A percentile compares a stretch with the other conserved stretches of the same genome.
Conservation (phyloP, 2,113 vertebrate genomes). For the Leptocoma aspasia region DNA sequence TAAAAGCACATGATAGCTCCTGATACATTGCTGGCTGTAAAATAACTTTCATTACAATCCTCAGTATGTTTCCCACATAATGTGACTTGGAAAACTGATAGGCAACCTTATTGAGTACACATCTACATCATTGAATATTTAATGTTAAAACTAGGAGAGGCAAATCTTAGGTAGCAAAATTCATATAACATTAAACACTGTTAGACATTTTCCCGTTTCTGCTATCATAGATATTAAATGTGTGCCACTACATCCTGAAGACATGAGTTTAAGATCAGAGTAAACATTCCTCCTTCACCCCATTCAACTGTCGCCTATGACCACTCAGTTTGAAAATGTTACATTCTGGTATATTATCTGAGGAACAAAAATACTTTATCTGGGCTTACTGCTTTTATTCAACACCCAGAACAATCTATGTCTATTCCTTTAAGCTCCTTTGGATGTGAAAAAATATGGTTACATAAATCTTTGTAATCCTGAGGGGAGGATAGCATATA, state of each 20-base stretch:
- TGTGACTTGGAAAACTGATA: not conserved
- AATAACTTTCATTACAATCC: not conserved
- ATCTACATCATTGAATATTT: not conserved
- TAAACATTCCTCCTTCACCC: not conserved
- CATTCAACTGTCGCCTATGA: not conserved
- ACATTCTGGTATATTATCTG: not conserved
- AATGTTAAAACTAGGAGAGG: not conserved
- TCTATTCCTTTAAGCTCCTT: constrained; percentile 61
- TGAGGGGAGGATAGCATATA: constrained; percentile 8
- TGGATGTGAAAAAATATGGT: constrained; percentile 61
- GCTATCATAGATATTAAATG: not conserved
- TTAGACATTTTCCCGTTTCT: not conserved
- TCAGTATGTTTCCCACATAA: not conserved
- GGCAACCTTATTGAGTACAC: not conserved
- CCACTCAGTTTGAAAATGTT: not conserved
- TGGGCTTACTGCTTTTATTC: constrained; percentile 50
- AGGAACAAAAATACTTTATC: constrained; percentile 13
- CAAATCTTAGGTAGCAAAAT: not conserved
- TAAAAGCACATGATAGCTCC: not conserved
- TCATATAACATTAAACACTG: not conserved
- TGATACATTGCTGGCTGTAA: not conserved
- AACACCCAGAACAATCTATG: constrained; percentile 59
- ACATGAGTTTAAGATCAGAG: not conserved
- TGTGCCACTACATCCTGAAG: not conserved
- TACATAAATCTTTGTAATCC: constrained; percentile 63